Evolutionary conservation across 2,888 invertebrate species (phyloP).

Genomic region (Orgyia antiqua): DNA sequence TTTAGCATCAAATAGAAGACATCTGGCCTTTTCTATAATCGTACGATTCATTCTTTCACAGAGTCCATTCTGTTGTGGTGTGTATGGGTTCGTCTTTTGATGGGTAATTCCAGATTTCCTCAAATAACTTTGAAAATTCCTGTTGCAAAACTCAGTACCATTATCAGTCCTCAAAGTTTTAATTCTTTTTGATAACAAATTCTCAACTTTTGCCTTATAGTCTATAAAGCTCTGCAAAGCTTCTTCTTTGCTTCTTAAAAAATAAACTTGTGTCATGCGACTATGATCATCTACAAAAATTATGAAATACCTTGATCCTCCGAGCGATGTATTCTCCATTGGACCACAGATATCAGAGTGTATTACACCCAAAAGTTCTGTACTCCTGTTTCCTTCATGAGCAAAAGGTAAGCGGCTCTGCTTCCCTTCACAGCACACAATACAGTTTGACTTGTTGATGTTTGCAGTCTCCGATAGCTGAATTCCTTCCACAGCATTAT

Average conservation of each 20-base stretch:
- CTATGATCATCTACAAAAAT: conserved; percentile 1
- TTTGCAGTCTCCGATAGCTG: background rate
- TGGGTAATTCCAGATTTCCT: background rate
- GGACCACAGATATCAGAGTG: conserved; percentile 2
- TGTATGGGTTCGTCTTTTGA: conserved; percentile 2
- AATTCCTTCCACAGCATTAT: background rate
- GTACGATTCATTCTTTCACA: background rate
- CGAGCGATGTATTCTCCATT: conserved; percentile 1
- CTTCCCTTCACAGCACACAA: background rate
- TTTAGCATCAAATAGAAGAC: conserved; percentile 2
- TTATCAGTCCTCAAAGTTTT: background rate
- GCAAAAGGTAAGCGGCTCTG: background rate
- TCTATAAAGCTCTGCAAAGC: background rate
- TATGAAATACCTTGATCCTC: conserved; percentile 1
- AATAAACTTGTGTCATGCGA: conserved; percentile 1
- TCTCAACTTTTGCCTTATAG: conserved; percentile 1
- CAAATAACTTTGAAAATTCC: background rate
- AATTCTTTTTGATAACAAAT: background rate
- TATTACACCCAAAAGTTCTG: background rate
- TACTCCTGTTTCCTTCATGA: background rate
- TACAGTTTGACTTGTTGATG: background rate
- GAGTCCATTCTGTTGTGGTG: conserved; percentile 2
- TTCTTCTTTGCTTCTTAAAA: conserved; percentile 1
- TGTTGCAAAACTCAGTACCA: conserved; percentile 2
- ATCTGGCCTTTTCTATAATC: conserved; percentile 1